Conservation (phyloP, 2,797 vertebrate genomes). For the Micropoecilia bifurca region DNA sequence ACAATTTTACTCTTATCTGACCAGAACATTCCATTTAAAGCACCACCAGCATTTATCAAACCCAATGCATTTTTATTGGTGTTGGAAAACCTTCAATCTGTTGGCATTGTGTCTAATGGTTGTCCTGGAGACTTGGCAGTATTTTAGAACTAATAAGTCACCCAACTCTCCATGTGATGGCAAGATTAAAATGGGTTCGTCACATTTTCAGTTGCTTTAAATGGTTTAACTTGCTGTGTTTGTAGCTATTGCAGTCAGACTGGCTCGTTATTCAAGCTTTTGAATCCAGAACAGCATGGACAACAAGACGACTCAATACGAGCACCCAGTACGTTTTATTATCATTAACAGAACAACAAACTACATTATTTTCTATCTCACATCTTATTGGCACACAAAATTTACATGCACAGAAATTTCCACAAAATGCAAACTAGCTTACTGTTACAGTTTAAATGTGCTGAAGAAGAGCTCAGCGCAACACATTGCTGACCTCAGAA, state of each 20-base stretch:
- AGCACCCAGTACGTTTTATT: conserved; percentile 61
- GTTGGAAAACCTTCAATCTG: not conserved
- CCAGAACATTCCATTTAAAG: not conserved
- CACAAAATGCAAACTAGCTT: conserved; percentile 66
- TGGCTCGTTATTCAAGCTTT: not conserved
- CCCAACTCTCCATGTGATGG: not conserved
- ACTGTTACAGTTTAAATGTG: conserved; percentile 62
- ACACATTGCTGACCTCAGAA: conserved; percentile 21
- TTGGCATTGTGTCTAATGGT: not conserved
- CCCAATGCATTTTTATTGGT: not conserved
- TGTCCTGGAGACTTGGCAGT: not conserved
- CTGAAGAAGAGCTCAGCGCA: conserved; percentile 36
- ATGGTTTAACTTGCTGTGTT: not conserved
- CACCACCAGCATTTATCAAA: not conserved
- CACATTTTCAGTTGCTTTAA: not conserved
- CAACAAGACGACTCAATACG: conserved; percentile 37
- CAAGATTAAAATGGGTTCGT: not conserved
- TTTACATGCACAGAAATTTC: conserved; percentile 67
- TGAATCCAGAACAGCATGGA: conserved; percentile 6
- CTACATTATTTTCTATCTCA: conserved; percentile 63
- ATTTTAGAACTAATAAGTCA: not conserved
- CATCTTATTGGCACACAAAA: conserved; percentile 69
- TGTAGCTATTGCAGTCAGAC: not conserved
- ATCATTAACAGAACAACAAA: conserved; percentile 56
- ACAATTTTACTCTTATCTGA: not conserved